Evolutionary conservation across 1,140 invertebrate genomes (phyloP), one percentile per base, ranked within the genome.

Genomic region (Ruditapes philippinarum): DNA sequence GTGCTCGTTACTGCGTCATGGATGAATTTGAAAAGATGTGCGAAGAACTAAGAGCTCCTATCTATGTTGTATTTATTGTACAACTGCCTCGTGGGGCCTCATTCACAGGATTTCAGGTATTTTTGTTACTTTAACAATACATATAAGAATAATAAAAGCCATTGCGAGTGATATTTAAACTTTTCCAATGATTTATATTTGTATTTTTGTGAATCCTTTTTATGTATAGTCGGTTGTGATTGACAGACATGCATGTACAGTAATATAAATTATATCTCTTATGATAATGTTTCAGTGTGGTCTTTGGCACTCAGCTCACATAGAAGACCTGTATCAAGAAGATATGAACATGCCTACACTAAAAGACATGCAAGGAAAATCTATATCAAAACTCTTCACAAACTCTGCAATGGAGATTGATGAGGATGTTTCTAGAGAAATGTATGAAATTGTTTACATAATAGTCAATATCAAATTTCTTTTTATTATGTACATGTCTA

Each of bases 91-190:
- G 92, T 65, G 76, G 92, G n/a, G 89, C 90, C 76, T 91, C 89
- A 57, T 95, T 95, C 89, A 85, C 91, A 31, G 92, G 93, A 38
- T 95, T 94, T 85, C 91, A 93, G 91, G 93, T 94, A 49, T n/a
- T n/a, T n/a, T n/a, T n/a, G 9, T 51, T 51, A 9, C 22, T 11
- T 11, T 51, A 51, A 12, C 9, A 51, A 12, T 51, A 12, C 49
- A 51, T 51, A 22, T 22, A 51, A 51, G n/a, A n/a, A n/a, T n/a
- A n/a, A n/a, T n/a, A n/a, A n/a, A n/a, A n/a, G n/a, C n/a, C n/a
- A n/a, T n/a, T n/a, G n/a, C n/a, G n/a, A n/a, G n/a, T n/a, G n/a
- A n/a, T n/a, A n/a, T n/a, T n/a, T n/a, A n/a, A n/a, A n/a, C n/a
- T n/a, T n/a, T n/a, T n/a, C n/a, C n/a, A n/a, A n/a, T n/a, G n/a